Evolutionary conservation across 2,113 vertebrate genomes (phyloP).

Genomic region (Hemiscyllium ocellatum): DNA sequence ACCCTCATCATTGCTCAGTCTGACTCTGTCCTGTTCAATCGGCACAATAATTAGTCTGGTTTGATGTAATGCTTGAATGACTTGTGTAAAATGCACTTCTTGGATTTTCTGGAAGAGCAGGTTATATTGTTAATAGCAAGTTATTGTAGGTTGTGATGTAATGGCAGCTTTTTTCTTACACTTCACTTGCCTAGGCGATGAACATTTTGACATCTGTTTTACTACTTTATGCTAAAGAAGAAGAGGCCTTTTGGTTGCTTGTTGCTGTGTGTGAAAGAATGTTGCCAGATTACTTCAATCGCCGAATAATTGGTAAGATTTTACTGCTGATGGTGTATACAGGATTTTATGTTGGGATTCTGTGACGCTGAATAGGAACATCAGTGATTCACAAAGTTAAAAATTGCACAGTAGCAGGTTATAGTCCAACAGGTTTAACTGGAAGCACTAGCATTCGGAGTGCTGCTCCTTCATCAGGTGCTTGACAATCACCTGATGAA

Average conservation of each 20-base stretch:
- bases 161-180: neutral
- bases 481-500: too few species aligned
- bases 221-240: constrained; percentile 92
- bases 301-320: constrained; percentile 80
- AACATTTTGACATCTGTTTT: constrained; percentile 96
- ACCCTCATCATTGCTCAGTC: neutral
- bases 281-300: constrained; percentile 96
- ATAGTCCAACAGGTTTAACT: too few species aligned
- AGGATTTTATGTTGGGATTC: neutral
- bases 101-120: neutral
- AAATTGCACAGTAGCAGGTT: too few species aligned
- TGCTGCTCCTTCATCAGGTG: too few species aligned
- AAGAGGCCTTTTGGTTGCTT: constrained; percentile 96
- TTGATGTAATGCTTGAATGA: too few species aligned
- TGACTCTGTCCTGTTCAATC: neutral
- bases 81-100: neutral
- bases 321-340: neutral
- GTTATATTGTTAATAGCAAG: neutral
- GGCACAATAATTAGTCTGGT: neutral
- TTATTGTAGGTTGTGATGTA: neutral
- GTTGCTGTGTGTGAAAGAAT: constrained; percentile 94
- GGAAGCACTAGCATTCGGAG: too few species aligned
- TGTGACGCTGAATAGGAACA: neutral
- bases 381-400: neutral
- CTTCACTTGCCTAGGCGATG: constrained; percentile 70